Conservation (phyloP, 64 coral and sea anemone genomes). For the Montipora cactus region DNA sequence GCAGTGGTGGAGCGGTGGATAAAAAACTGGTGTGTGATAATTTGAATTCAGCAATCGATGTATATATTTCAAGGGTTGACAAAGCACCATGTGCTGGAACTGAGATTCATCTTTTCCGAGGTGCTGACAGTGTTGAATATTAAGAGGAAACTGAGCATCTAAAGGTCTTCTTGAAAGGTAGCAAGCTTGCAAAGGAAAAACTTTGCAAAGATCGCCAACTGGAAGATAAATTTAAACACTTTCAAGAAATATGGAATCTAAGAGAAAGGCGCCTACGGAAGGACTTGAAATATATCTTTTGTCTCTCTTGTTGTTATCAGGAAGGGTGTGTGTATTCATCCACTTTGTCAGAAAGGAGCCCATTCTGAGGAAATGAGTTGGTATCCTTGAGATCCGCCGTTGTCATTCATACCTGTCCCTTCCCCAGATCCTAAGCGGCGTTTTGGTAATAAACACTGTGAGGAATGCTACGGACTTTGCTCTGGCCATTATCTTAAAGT, state of each 20-base stretch:
- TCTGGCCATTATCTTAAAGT: conserved; percentile 68
- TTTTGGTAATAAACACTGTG: conserved; percentile 22
- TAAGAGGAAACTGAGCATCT: conserved; percentile 45
- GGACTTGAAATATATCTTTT: conserved; percentile 57
- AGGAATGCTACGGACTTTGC: conserved; percentile 23
- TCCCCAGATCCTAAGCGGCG: conserved; percentile 43
- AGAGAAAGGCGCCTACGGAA: conserved; percentile 23
- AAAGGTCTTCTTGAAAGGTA: conserved; percentile 73
- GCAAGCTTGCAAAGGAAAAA: conserved; percentile 31
- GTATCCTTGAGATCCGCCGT: conserved; percentile 59
- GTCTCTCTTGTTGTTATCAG: conserved; percentile 40
- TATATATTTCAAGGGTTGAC: conserved; percentile 58
- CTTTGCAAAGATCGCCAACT: conserved; percentile 17
- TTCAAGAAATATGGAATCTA: conserved; percentile 31
- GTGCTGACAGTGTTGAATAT: neutral
- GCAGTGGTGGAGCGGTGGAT: neutral
- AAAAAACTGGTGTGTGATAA: conserved; percentile 37
- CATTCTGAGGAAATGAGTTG: conserved; percentile 11
- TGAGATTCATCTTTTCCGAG: conserved; percentile 57
- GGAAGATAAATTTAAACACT: neutral
- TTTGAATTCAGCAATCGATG: conserved; percentile 37
- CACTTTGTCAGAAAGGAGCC: conserved; percentile 34
- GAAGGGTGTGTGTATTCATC: conserved; percentile 43
- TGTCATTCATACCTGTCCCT: conserved; percentile 39
- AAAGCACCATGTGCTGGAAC: conserved; percentile 51